Evolutionary conservation across 1,140 invertebrate species (phyloP).

Genomic region (Brachionus asplanchnoidis): DNA sequence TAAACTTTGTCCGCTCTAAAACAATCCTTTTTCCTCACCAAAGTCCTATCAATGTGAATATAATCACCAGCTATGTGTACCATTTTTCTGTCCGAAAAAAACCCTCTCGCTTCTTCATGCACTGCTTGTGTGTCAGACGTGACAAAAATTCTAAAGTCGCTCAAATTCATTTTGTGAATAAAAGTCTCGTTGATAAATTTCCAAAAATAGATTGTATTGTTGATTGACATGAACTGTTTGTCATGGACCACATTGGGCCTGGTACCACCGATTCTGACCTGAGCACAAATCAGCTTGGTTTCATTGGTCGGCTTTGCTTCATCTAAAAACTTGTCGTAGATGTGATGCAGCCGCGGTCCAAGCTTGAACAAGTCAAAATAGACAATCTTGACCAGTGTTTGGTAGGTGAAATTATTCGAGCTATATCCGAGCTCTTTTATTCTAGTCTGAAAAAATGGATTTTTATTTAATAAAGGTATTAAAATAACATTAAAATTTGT

Average conservation of each 20-base stretch:
- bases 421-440: neutral
- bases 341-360: neutral
- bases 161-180: neutral
- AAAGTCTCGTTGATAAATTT: slow-evolving; percentile 1
- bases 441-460: neutral
- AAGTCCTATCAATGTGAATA: neutral
- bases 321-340: neutral
- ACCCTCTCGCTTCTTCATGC: neutral
- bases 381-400: neutral
- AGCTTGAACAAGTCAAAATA: slow-evolving; percentile 21
- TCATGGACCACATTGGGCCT: slow-evolving; percentile 5
- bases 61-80: neutral
- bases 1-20: neutral
- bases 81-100: neutral
- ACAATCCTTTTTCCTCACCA: neutral
- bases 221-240: neutral
- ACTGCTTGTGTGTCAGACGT: neutral
- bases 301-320: neutral
- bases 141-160: neutral
- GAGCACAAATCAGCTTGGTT: slow-evolving; percentile 13
- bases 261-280: slow-evolving; percentile 31
- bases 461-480: neutral
- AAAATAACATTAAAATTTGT: neutral
- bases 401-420: neutral
- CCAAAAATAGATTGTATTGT: neutral